phyloP scores from a whole-genome alignment of 2,888 invertebrate species.

The Carabus problematicus region DNA sequence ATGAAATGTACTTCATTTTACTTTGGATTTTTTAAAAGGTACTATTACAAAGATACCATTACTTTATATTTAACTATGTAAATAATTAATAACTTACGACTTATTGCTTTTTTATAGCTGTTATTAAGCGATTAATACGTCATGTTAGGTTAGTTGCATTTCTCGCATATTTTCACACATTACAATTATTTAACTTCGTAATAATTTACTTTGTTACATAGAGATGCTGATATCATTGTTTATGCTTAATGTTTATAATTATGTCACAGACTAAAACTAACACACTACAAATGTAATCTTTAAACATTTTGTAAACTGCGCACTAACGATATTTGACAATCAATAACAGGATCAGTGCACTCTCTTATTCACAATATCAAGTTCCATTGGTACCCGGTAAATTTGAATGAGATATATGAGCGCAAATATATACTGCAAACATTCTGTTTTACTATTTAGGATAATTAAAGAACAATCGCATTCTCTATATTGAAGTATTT shows the following conservation, averaged over 20 bases:
- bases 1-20: too few relatives aligned
- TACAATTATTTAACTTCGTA: conserved; percentile 40
- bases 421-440: neutral
- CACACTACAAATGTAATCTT: conserved; percentile 41
- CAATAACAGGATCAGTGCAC: conserved; percentile 40
- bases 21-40: too few relatives aligned
- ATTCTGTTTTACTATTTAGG: too few relatives aligned
- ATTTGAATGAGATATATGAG: neutral
- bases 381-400: too few relatives aligned
- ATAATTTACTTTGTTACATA: conserved; percentile 41
- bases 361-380: conserved; percentile 21
- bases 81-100: conserved; percentile 31
- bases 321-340: conserved; percentile 45
- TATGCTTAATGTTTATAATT: conserved; percentile 44
- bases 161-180: conserved; percentile 36
- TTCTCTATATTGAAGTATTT: too few relatives aligned
- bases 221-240: conserved; percentile 47
- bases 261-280: conserved; percentile 42
- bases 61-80: conserved; percentile 25
- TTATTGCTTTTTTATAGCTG: conserved; percentile 36
- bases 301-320: conserved; percentile 47
- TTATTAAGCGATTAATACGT: conserved; percentile 41
- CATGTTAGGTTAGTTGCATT: conserved; percentile 48
- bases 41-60: conserved; percentile 32
- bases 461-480: too few relatives aligned